phyloP scores from a whole-genome alignment of 2,797 vertebrate genomes.

The Coregonus suidteri region DNA sequence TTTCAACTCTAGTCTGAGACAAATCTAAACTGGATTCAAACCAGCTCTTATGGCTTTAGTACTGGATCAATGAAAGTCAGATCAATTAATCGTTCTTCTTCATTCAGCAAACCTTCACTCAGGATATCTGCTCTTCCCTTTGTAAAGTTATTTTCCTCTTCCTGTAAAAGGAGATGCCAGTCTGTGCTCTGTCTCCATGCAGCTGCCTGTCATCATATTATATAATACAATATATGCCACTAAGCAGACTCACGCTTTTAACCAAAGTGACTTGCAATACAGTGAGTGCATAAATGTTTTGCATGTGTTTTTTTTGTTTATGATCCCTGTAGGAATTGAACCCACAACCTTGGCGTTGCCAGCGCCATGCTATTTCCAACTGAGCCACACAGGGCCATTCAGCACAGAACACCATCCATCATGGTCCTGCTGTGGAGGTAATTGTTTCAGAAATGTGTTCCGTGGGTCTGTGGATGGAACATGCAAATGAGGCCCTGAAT shows the following conservation, averaged over 20 bases:
- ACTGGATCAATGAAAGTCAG: background rate
- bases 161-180: constrained; percentile 13
- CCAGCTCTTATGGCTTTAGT: background rate
- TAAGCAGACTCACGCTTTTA: no score
- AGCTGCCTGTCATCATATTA: background rate
- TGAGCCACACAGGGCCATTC: background rate
- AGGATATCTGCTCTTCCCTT: background rate
- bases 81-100: background rate
- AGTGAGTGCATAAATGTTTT: no score
- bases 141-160: constrained; percentile 3
- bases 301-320: background rate
- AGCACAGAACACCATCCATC: background rate
- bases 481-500: no score
- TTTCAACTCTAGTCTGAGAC: background rate
- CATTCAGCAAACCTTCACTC: background rate
- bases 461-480: background rate
- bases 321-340: background rate
- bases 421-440: background rate
- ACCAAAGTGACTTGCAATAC: no score
- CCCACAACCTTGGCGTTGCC: background rate
- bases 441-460: constrained; percentile 4
- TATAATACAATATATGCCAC: background rate
- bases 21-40: background rate
- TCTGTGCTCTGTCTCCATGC: background rate
- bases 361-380: no score